phyloP scores from a whole-genome alignment of 2,113 vertebrate genomes.

The Phaetusa simplex region DNA sequence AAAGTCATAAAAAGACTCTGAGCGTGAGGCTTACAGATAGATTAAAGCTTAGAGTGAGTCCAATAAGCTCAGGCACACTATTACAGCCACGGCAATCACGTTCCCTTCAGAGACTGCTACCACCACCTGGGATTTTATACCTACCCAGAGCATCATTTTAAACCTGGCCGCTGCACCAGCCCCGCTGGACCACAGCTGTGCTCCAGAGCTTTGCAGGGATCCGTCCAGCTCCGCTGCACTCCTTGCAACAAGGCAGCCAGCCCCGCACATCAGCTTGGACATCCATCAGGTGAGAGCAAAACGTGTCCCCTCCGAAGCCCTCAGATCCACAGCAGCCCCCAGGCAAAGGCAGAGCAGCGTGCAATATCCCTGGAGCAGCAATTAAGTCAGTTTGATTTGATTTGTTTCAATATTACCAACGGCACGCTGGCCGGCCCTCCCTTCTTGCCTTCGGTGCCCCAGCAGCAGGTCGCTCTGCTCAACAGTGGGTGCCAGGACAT shows the following conservation, averaged over 20 bases:
- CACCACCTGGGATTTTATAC: neutral
- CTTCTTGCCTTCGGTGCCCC: neutral
- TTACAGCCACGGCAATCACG: neutral
- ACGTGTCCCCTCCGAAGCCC: fast-evolving
- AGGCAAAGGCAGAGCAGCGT: neutral
- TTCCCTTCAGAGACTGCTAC: neutral
- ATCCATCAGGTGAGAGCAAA: neutral
- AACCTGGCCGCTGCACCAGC: neutral
- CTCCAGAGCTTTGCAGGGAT: neutral
- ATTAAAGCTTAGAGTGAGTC: neutral
- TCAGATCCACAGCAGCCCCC: neutral
- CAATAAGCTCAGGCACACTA: neutral
- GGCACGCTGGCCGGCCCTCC: neutral
- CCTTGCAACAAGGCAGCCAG: neutral
- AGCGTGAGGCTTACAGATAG: neutral
- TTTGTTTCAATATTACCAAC: neutral
- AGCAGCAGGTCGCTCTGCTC: neutral
- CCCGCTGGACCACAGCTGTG: neutral
- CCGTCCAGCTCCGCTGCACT: neutral
- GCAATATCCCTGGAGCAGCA: neutral
- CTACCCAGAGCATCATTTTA: neutral
- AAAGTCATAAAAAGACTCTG: neutral
- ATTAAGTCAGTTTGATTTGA: neutral
- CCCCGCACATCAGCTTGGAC: neutral
- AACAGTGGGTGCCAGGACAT: neutral